Evolutionary conservation across 2,113 vertebrate species (phyloP).

Genomic region (Dunckerocampus dactyliophorus): DNA sequence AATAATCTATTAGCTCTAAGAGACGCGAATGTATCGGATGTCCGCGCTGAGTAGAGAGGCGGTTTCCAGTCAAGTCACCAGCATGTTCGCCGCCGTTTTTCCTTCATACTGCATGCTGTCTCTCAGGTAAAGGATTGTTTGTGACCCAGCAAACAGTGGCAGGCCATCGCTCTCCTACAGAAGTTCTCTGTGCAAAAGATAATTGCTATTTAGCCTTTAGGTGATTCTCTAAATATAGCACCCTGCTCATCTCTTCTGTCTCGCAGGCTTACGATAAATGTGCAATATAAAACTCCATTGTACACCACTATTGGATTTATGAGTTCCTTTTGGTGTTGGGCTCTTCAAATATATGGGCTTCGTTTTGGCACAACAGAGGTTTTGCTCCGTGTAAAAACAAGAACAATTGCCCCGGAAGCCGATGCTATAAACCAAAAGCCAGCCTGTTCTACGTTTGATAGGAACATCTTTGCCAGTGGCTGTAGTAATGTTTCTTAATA

Average conservation of each 20-base stretch:
- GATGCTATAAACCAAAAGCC: too few relatives aligned
- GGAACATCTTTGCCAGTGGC: too few relatives aligned
- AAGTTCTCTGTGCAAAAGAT: constrained; percentile 47
- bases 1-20: constrained; percentile 63
- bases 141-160: constrained; percentile 33
- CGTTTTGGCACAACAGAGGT: too few relatives aligned
- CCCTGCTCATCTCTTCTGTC: constrained; percentile 50
- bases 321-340: constrained; percentile 23
- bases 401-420: too few relatives aligned
- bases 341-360: constrained; percentile 13
- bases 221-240: constrained; percentile 58
- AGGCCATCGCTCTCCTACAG: constrained; percentile 43
- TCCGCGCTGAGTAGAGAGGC: constrained; percentile 55
- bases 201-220: constrained; percentile 65
- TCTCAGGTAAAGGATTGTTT: constrained; percentile 56
- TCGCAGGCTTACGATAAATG: constrained; percentile 45
- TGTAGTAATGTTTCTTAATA: too few relatives aligned
- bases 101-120: constrained; percentile 58
- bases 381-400: too few relatives aligned
- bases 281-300: constrained; percentile 32
- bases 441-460: too few relatives aligned
- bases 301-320: constrained; percentile 15
- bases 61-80: constrained; percentile 61
- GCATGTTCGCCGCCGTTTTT: constrained; percentile 54
- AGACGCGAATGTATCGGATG: constrained; percentile 55